A percentile compares a stretch with the other conserved stretches of the same genome.
These are phyloP conservation scores for Sinohyriopsis cumingii DNA, from an alignment of 2,888 invertebrate species.

Conservation along the genomic window DNA sequence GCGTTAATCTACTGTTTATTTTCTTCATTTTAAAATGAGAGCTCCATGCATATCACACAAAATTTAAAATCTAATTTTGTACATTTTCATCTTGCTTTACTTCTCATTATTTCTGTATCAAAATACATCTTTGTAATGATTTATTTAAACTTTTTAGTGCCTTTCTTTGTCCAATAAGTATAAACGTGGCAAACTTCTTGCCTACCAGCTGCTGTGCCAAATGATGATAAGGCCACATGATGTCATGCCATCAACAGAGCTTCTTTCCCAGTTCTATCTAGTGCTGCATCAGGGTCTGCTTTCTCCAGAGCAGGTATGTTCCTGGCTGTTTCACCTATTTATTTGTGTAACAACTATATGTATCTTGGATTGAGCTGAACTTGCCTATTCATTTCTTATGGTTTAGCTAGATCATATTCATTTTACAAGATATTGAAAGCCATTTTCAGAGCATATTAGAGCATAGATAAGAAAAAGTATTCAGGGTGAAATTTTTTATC, in stretches of 20 bases:
- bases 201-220: constrained; percentile 87
- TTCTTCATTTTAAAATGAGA: no score
- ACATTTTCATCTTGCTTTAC: no score
- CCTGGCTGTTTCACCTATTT: neutral
- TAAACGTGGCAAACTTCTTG: constrained; percentile 87
- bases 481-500: no score
- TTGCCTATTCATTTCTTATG: neutral
- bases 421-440: no score
- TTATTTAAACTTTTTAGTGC: constrained; percentile 72
- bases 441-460: no score
- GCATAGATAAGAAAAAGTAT: no score
- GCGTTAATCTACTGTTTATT: neutral
- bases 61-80: no score
- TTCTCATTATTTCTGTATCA: neutral
- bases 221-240: constrained; percentile 86
- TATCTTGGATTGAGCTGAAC: neutral
- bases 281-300: constrained; percentile 83
- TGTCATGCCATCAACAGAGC: constrained; percentile 80
- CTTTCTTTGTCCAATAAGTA: constrained; percentile 83
- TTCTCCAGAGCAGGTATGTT: constrained; percentile 77
- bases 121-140: neutral
- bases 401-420: no score
- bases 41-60: no score
- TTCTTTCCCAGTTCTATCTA: constrained; percentile 89
- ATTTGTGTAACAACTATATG: neutral